These are phyloP conservation scores for Limonius californicus DNA, from an alignment of 1,140 invertebrate genomes.

Conservation along the genomic window DNA sequence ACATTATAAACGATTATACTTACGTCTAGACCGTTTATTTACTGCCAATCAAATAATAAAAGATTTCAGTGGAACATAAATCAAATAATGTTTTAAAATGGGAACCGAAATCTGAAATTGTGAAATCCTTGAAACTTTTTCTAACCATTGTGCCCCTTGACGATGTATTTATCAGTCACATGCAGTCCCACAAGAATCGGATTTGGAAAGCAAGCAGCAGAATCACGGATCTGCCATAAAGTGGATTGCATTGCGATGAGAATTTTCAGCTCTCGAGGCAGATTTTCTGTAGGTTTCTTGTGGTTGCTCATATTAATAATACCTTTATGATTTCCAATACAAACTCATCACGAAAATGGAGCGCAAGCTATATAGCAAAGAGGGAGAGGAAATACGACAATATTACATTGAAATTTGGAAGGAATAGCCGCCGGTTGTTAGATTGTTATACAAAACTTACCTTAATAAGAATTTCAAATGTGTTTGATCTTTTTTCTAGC, in stretches of 20 bases:
- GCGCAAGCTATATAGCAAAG: not conserved
- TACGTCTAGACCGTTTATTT: too few relatives aligned
- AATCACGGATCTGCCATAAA: slow-evolving; percentile 6
- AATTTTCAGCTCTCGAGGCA: slow-evolving; percentile 3
- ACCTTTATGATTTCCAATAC: slow-evolving; percentile 5
- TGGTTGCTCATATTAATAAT: slow-evolving; percentile 9
- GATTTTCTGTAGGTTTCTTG: not conserved
- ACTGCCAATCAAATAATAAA: too few relatives aligned
- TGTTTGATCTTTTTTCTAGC: too few relatives aligned
- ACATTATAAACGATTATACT: too few relatives aligned
- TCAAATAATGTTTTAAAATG: too few relatives aligned
- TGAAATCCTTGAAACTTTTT: slow-evolving; percentile 9
- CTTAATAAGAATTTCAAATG: too few relatives aligned
- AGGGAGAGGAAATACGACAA: too few relatives aligned
- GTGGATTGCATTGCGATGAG: slow-evolving; percentile 4
- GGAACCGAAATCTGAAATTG: too few relatives aligned
- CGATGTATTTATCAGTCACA: slow-evolving; percentile 8
- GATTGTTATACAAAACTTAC: too few relatives aligned
- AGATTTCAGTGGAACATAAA: too few relatives aligned
- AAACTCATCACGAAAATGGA: slow-evolving; percentile 10
- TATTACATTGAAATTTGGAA: too few relatives aligned
- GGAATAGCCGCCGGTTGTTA: too few relatives aligned
- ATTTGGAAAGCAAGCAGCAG: slow-evolving; percentile 7
- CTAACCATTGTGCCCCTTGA: not conserved
- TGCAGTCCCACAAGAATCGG: slow-evolving; percentile 4